These are phyloP conservation scores for Oreochromis grahami DNA, from an alignment of 2,797 vertebrate species.

Conservation along the genomic window DNA sequence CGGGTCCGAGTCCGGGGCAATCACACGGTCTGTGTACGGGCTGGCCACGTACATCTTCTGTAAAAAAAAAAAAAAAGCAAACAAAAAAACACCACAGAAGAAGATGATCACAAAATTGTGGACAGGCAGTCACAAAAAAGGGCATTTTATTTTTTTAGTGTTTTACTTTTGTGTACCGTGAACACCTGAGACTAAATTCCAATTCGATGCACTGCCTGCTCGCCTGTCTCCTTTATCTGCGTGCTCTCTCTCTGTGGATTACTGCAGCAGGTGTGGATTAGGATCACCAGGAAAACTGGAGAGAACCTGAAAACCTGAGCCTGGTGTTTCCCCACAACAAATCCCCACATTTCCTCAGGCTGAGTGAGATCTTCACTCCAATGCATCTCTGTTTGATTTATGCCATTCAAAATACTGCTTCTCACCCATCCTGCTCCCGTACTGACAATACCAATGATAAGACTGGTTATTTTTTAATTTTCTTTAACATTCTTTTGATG, in stretches of 20 bases:
- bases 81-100: slow-evolving; percentile 5
- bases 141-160: background rate
- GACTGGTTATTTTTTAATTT: background rate
- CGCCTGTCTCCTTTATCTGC: background rate
- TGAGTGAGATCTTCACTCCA: background rate
- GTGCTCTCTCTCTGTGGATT: background rate
- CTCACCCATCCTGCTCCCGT: background rate
- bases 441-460: background rate
- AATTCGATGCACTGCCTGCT: background rate
- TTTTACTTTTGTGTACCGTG: background rate
- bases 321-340: background rate
- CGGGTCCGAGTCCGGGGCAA: slow-evolving; percentile 90
- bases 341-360: background rate
- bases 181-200: background rate
- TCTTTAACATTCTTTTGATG: background rate
- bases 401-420: background rate
- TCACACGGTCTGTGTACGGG: slow-evolving; percentile 90
- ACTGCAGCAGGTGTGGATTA: background rate
- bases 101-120: background rate
- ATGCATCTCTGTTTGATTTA: background rate
- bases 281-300: background rate
- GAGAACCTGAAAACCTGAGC: background rate
- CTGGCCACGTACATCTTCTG: slow-evolving; percentile 92
- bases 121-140: background rate
- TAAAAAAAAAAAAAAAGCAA: background rate